Base-by-base conservation (phyloP, 2,797 vertebrate species). In the Myiotriccus ornatus region DNA sequence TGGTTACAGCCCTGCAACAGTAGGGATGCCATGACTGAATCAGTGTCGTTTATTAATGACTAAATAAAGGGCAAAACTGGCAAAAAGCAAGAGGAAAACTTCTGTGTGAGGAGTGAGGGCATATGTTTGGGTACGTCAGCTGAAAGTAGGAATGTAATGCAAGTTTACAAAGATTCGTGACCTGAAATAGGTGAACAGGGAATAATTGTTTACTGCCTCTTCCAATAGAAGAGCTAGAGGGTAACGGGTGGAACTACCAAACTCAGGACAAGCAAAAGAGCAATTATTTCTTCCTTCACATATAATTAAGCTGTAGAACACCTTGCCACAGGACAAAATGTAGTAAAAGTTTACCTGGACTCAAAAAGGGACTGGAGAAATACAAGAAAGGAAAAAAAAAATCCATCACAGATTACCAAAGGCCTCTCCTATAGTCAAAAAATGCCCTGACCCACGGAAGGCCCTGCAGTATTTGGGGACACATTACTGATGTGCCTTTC, bases 361-460 rank as follows among this genome's bases (percentile, higher is more conserved):
- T 55, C 59, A 49, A 57, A 87, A 71, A 35, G 49, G 32, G 13
- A 56, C 20, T 24, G 23, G 10, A 50, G 44, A 63, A 85, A 85
- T 16, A 41, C 4, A 46, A 10, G 18, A 41, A 41, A 44, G 12
- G 12, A 28, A 67, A 70, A 44, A 70, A 44, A 35, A 53, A 77
- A 60, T 16, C 13, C 12, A 64, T 11, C 23, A 32, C 17, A 22
- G 6, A n/a, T 62, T 50, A 65, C 25, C 27, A 50, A 43, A 81
- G 78, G 23, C 6, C 8, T 17, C 41, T 62, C 14, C 19, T 39
- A 23, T 7, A 6, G 5, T 1, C 37, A 18, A 37, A 74, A 91
- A 69, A 41, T 0, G 0, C 24, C 22, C 14, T 3, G 1, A 16
- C 14, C 21, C 3, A 0, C 34, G 49, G 27, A 74, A 34, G 14